Percentiles rank a stretch among this genome's conserved stretches.
Conservation (phyloP, 2,113 vertebrate species). For the Vireo altiloquus region DNA sequence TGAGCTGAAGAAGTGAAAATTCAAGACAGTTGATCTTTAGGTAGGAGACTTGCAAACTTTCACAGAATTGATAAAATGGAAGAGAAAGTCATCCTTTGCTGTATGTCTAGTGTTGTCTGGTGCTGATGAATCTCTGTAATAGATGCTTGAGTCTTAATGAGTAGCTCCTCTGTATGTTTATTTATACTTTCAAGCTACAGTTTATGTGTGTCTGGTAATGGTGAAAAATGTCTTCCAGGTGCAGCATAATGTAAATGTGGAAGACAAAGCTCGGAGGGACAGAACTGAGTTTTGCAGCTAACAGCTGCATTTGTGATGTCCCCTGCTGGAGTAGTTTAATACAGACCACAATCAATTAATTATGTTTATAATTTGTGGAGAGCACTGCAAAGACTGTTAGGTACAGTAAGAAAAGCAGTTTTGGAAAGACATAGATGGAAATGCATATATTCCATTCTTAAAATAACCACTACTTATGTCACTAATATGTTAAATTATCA, state of each 20-base stretch:
- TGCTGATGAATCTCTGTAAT: background rate
- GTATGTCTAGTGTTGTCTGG: background rate
- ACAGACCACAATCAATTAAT: slow-evolving; percentile 39
- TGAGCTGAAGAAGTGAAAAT: background rate
- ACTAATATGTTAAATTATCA: background rate
- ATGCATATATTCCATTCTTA: background rate
- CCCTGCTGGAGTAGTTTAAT: slow-evolving; percentile 28
- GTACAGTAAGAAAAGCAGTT: background rate
- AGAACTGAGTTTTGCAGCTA: slow-evolving; percentile 22
- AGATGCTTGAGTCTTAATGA: background rate
- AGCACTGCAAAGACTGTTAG: background rate
- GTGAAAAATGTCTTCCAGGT: slow-evolving; percentile 57
- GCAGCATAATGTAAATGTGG: background rate
- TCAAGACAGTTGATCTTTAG: background rate
- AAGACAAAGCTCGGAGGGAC: slow-evolving; percentile 14
- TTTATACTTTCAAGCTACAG: slow-evolving; percentile 15
- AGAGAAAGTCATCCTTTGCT: background rate
- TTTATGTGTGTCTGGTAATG: slow-evolving; percentile 18
- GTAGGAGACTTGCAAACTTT: background rate
- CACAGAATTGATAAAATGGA: background rate
- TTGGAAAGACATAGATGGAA: background rate
- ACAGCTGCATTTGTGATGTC: slow-evolving; percentile 38
- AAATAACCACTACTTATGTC: background rate
- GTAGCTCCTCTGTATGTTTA: slow-evolving; percentile 3
- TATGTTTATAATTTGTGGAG: background rate